These are phyloP conservation scores for Bufo gargarizans DNA, from an alignment of 2,113 vertebrate genomes.

Conservation along the genomic window DNA sequence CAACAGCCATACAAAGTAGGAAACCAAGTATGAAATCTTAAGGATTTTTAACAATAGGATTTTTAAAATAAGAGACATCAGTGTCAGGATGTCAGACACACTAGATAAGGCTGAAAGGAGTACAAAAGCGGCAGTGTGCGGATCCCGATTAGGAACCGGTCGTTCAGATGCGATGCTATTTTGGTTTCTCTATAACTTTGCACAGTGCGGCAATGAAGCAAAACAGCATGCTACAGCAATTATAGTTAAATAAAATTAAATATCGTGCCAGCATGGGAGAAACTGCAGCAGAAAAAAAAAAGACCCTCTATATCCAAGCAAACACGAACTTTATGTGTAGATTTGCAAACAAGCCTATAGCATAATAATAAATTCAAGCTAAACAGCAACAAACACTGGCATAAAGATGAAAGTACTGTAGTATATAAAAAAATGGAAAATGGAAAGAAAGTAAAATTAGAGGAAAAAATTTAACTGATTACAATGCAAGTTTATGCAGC, in stretches of 20 bases:
- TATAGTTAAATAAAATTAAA: constrained; percentile 47
- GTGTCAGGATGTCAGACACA: constrained; percentile 54
- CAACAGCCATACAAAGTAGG: constrained; percentile 56
- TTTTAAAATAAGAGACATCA: constrained; percentile 52
- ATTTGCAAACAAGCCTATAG: constrained; percentile 11
- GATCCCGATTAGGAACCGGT: constrained; percentile 39
- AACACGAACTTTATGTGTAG: background rate
- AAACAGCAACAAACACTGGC: constrained; percentile 6
- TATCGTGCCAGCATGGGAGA: constrained; percentile 8
- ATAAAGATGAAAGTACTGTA: background rate
- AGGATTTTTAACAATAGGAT: constrained; percentile 53
- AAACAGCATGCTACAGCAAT: constrained; percentile 44
- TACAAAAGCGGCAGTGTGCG: constrained; percentile 32
- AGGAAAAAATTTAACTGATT: background rate
- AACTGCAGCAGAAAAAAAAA: constrained; percentile 1
- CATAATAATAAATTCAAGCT: background rate
- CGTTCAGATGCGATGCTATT: constrained; percentile 49
- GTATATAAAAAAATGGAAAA: background rate
- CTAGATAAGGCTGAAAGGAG: constrained; percentile 53
- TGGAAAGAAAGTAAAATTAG: background rate
- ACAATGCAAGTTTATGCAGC: no score
- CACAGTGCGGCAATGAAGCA: constrained; percentile 36
- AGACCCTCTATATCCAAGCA: background rate
- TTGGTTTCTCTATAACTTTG: constrained; percentile 43
- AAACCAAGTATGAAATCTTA: constrained; percentile 56